Conservation (phyloP, 1,140 invertebrate species). For the Formica exsecta region DNA sequence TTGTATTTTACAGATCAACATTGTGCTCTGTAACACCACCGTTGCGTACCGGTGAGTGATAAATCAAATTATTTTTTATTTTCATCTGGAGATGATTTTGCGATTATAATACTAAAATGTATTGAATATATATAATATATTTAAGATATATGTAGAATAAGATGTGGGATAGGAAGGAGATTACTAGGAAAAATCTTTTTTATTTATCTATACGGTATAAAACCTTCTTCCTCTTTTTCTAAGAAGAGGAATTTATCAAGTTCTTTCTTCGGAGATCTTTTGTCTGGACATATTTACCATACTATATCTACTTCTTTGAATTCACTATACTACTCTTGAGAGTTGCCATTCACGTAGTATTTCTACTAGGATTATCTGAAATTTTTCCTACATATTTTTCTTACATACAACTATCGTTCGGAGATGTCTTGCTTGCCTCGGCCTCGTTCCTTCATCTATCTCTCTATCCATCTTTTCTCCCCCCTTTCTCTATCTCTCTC, state of each 20-base stretch:
- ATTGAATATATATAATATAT: no score
- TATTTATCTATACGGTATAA: neutral
- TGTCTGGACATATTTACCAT: neutral
- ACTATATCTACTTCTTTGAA: neutral
- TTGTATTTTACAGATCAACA: no score
- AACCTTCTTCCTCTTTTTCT: neutral
- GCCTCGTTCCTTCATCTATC: neutral
- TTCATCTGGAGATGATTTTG: no score
- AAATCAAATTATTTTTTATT: no score
- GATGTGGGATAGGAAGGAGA: no score
- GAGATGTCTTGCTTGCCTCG: neutral
- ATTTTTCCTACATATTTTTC: conserved; percentile 32
- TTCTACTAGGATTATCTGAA: conserved; percentile 18
- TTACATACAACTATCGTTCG: neutral
- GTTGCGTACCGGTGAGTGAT: no score
- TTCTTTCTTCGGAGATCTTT: neutral
- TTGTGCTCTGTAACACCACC: no score
- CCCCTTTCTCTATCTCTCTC: neutral
- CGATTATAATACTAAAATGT: no score
- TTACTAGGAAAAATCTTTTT: neutral
- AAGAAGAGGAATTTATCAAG: neutral
- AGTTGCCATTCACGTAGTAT: neutral
- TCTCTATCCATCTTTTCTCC: neutral
- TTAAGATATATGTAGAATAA: no score
- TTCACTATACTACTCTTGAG: neutral